Percentiles rank a stretch among this genome's conserved stretches.
phyloP scores from a whole-genome alignment of 2,888 invertebrate genomes.

The Ophraella communa region DNA sequence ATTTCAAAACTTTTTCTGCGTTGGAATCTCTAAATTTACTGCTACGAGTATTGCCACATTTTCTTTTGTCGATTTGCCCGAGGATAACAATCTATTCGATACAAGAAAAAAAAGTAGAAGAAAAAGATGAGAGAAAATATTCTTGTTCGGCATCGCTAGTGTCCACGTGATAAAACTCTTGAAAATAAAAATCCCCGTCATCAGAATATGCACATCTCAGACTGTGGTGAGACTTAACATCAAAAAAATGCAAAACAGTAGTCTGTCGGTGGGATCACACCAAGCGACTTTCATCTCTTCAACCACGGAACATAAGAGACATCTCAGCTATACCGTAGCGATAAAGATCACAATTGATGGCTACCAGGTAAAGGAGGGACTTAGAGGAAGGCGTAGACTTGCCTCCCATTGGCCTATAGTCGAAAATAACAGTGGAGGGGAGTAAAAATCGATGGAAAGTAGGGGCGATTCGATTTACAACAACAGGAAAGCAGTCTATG shows the following conservation, averaged over 20 bases:
- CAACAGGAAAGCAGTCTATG: conserved; percentile 48
- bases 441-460: conserved; percentile 53
- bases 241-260: conserved; percentile 39
- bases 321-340: conserved; percentile 43
- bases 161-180: background rate
- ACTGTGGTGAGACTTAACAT: conserved; percentile 41
- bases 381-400: conserved; percentile 46
- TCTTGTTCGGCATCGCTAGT: background rate
- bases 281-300: conserved; percentile 43
- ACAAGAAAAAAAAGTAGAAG: background rate
- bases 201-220: conserved; percentile 40
- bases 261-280: conserved; percentile 40
- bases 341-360: conserved; percentile 61
- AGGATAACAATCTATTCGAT: background rate
- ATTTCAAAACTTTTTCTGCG: background rate
- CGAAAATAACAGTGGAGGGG: conserved; percentile 43
- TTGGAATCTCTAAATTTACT: background rate
- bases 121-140: background rate
- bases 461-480: conserved; percentile 48
- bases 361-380: conserved; percentile 57
- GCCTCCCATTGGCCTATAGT: conserved; percentile 47
- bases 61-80: background rate
- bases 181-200: conserved; percentile 32
- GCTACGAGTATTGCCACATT: background rate
- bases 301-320: conserved; percentile 43